A percentile compares a stretch with the other conserved stretches of the same genome.
Evolutionary conservation across 1,140 invertebrate species (phyloP).

Genomic region (Bombyx mandarina): DNA sequence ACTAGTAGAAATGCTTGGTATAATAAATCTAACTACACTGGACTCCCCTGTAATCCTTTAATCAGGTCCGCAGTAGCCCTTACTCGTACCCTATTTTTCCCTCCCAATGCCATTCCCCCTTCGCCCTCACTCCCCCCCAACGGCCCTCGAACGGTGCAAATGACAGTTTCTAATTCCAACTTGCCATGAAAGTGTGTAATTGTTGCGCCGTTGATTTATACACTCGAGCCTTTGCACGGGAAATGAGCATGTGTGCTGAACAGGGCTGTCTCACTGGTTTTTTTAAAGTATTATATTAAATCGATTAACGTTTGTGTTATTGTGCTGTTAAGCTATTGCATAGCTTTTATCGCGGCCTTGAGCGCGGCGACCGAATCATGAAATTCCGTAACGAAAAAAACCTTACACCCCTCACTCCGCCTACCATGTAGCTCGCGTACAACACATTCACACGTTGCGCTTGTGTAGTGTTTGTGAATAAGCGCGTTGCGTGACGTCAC

Average conservation of each 20-base stretch:
- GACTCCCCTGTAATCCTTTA: slow-evolving; percentile 66
- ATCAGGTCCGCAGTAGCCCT: slow-evolving; percentile 64
- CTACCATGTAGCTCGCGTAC: too few relatives aligned
- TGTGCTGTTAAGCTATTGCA: too few relatives aligned
- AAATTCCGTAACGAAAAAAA: too few relatives aligned
- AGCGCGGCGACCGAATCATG: too few relatives aligned
- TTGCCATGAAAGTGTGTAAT: slow-evolving; percentile 71
- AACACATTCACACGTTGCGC: too few relatives aligned
- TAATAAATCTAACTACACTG: slow-evolving; percentile 67
- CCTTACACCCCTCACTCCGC: too few relatives aligned
- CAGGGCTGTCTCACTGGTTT: slow-evolving; percentile 10
- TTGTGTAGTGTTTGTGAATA: too few relatives aligned
- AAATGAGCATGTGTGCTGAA: slow-evolving; percentile 27
- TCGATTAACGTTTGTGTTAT: too few relatives aligned
- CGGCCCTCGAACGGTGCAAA: slow-evolving; percentile 65
- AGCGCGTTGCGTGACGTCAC: too few relatives aligned
- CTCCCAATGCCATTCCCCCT: slow-evolving; percentile 37
- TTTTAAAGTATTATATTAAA: background rate
- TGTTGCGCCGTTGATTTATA: slow-evolving; percentile 68
- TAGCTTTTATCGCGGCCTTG: too few relatives aligned
- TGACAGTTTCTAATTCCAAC: slow-evolving; percentile 73
- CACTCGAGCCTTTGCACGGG: slow-evolving; percentile 45
- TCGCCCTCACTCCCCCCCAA: slow-evolving; percentile 18
- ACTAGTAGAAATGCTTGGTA: slow-evolving; percentile 64
- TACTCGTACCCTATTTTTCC: slow-evolving; percentile 64